Percentiles rank a stretch among this genome's conserved stretches.
Evolutionary conservation across 92 coral and sea anemone species (phyloP).

Genomic region (Phenganax marumi): DNA sequence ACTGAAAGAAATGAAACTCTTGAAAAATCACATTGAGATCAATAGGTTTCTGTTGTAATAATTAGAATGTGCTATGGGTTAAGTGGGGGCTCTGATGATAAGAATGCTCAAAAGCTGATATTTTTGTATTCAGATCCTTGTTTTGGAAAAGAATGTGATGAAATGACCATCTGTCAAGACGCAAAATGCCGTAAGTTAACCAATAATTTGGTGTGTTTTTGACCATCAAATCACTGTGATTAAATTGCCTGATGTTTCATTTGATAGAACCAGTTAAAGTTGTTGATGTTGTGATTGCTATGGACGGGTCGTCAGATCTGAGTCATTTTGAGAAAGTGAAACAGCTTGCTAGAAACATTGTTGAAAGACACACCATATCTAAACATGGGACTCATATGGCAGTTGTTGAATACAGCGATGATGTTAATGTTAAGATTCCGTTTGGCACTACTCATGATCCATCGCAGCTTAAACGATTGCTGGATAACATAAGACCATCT

Average conservation of each 20-base stretch:
- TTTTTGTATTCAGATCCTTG: conserved; percentile 26
- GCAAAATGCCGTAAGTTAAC: conserved; percentile 20
- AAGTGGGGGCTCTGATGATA: too few relatives aligned
- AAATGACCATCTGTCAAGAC: conserved; percentile 24
- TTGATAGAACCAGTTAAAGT: conserved; percentile 28
- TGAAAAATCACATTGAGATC: too few relatives aligned
- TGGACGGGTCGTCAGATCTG: conserved; percentile 50
- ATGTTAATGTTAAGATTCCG: conserved; percentile 18
- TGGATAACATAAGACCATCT: conserved; percentile 32
- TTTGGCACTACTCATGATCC: conserved; percentile 31
- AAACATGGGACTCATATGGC: conserved; percentile 25
- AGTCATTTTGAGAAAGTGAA: conserved; percentile 47
- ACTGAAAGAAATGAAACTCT: too few relatives aligned
- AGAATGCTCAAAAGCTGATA: too few relatives aligned
- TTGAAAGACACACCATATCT: conserved; percentile 40
- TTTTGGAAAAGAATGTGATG: conserved; percentile 33
- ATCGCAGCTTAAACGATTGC: conserved; percentile 12
- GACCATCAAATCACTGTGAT: not conserved
- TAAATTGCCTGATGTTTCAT: not conserved
- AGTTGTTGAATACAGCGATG: conserved; percentile 41
- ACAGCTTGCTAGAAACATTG: conserved; percentile 38
- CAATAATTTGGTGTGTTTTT: not conserved
- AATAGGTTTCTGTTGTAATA: too few relatives aligned
- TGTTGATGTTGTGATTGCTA: conserved; percentile 50
- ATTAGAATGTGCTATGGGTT: too few relatives aligned